Base-by-base conservation (phyloP, 2,888 invertebrate species). In the Andrena flavipes region DNA sequence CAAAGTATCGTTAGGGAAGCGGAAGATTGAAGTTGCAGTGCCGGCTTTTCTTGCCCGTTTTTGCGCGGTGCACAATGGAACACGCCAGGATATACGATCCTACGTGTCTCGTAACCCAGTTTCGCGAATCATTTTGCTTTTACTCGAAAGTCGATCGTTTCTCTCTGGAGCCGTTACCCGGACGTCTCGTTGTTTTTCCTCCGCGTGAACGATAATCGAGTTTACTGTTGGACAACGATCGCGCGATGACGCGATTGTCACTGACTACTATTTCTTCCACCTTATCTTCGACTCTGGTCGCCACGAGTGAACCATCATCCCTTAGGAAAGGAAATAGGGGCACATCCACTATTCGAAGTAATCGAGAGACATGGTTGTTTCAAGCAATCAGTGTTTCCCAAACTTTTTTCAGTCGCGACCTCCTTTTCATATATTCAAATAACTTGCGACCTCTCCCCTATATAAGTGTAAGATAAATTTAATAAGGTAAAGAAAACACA, bases 51-150 rank as follows among this genome's bases (percentile, higher is more conserved):
- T 80, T 80, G 72, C 48, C 62, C 48, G 72, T 80, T 80, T 80
- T 78, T 75, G 62, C 20, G 23, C 13, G 6, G 30, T 42, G 62
- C 48, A 72, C 72, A 80, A 80, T 81, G 51, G 73, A 56, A 81
- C 80, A 74, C 68, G 81, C 69, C 64, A 69, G 80, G 80, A 80
- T 80, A 80, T 81, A 80, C 80, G 80, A 81, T 81, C 80, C 56
- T 80, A 80, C 81, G 74, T 81, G 80, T 81, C 74, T 80, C 80
- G 81, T 73, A 80, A 81, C 81, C 81, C 74, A 80, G 81, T 81
- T 81, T 73, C 81, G 63, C 62, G 63, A 69, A 82, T 82, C 80
- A 73, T 80, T 76, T 79, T 80, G 67, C 81, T 65, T 75, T 70
- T 67, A 56, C 70, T 60, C 75, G 81, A 65, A 67, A 80, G 80